Conservation (phyloP, 2,797 vertebrate genomes). For the Periparus ater region DNA sequence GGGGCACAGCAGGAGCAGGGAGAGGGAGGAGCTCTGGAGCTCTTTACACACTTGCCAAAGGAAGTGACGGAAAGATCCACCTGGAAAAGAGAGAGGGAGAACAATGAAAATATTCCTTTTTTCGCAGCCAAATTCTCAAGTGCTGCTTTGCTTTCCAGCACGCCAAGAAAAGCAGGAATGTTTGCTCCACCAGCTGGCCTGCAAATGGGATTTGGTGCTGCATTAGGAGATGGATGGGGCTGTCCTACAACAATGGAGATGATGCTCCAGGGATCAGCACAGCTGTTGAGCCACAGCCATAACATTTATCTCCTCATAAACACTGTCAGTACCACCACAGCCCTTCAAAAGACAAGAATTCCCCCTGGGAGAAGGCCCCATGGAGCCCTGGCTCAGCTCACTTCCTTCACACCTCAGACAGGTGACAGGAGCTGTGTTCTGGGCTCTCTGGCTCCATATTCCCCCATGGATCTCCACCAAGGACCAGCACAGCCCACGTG, state of each 20-base stretch:
- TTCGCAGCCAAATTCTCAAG: background rate
- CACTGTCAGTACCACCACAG: background rate
- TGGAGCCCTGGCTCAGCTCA: background rate
- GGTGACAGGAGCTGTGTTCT: background rate
- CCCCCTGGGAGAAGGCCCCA: background rate
- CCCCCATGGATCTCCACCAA: background rate
- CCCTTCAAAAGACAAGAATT: background rate
- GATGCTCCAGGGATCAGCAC: background rate
- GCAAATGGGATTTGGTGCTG: background rate
- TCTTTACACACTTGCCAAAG: constrained; percentile 99
- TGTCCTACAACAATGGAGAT: background rate
- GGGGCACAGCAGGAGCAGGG: constrained; percentile 91
- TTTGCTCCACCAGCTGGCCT: background rate
- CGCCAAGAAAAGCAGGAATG: background rate
- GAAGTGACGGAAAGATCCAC: constrained; percentile 98
- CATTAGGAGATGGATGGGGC: background rate
- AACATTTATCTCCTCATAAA: background rate
- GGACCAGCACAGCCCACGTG: background rate
- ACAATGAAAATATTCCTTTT: background rate
- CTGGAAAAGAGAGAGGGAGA: constrained; percentile 68
- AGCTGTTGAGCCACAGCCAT: background rate
- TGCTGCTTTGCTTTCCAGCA: background rate
- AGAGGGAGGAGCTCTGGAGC: constrained; percentile 93
- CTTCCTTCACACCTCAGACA: background rate
- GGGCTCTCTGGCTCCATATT: background rate